Conservation (phyloP, 2,113 vertebrate species). For the Bufo gargarizans region DNA sequence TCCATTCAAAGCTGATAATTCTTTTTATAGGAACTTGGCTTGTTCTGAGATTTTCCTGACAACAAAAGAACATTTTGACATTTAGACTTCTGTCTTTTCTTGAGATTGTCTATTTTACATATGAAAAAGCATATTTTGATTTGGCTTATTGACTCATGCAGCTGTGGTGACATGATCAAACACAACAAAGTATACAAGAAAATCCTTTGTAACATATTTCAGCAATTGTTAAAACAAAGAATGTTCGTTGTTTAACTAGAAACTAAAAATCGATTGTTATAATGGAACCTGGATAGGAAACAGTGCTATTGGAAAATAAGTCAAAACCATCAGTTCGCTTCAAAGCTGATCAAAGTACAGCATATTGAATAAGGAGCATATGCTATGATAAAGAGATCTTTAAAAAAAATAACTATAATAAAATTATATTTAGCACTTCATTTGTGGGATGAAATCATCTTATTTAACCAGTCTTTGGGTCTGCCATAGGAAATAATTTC, state of each 20-base stretch:
- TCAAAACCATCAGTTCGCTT: neutral
- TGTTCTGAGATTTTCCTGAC: conserved; percentile 37
- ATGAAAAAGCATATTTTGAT: conserved; percentile 56
- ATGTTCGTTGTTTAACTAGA: neutral
- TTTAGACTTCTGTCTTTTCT: conserved; percentile 51
- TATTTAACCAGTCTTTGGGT: too few relatives aligned
- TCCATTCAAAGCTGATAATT: conserved; percentile 46
- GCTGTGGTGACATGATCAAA: conserved; percentile 41
- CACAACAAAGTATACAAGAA: conserved; percentile 27
- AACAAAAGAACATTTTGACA: conserved; percentile 58
- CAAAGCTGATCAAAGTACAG: neutral
- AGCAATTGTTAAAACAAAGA: conserved; percentile 9
- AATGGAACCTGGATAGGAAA: conserved; percentile 1
- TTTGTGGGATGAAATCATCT: too few relatives aligned
- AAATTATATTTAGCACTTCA: too few relatives aligned
- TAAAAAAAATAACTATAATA: too few relatives aligned
- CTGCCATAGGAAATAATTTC: neutral
- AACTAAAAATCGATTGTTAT: conserved; percentile 5
- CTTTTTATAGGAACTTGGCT: conserved; percentile 37
- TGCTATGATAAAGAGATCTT: too few relatives aligned
- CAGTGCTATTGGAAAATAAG: neutral
- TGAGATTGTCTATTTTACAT: conserved; percentile 49
- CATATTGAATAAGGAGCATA: neutral
- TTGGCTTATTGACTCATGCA: conserved; percentile 43
- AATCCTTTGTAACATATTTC: conserved; percentile 13